Evolutionary conservation across 1,140 invertebrate species (phyloP), one percentile per base, ranked within the genome.

Genomic region (Micrasema minimum): DNA sequence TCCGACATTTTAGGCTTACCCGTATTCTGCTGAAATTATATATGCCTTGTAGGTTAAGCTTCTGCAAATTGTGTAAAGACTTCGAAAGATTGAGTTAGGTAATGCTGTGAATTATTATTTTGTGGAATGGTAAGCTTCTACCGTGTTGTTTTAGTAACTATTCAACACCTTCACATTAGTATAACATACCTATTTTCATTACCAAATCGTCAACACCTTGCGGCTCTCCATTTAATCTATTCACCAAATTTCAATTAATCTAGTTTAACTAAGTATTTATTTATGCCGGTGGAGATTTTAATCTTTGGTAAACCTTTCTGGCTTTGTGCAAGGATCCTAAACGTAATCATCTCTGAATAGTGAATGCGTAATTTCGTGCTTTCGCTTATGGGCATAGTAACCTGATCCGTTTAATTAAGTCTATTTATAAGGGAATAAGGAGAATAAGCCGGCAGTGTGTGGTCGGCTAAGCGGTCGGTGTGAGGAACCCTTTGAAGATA

Each of bases 341-440:
- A 23, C 16, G 18, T 31, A 16, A 37, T 35, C 31, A 16, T 35
- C n/a, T 50, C n/a, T 48, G 16, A 48, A 59, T 38, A 14, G 14
- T 18, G 10, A 59, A 59, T 43, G 18, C 18, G 16, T 59, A 38
- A 59, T 41, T 22, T 38, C 22, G 4, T 41, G 35, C 37, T 38
- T 41, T 14, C 37, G 12, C 37, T 41, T 14, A 20, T 59, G 37
- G 26, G n/a, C n/a, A 59, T 11, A 59, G 37, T 59, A 59, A 35
- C 37, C 22, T 38, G 37, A 43, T 59, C 9, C 16, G 18, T 59
- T 59, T 59, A 59, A 59, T 59, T 43, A 59, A 59, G 14, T 59
- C 37, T 22, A 59, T 59, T 3, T 38, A 22, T 59, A 10, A 20
- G 10, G 50, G 38, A 22, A 41, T 55, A 31, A 31, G 26, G n/a